These are phyloP conservation scores for Coturnix japonica DNA, from an alignment of 2,113 vertebrate species.

Conservation along the genomic window DNA sequence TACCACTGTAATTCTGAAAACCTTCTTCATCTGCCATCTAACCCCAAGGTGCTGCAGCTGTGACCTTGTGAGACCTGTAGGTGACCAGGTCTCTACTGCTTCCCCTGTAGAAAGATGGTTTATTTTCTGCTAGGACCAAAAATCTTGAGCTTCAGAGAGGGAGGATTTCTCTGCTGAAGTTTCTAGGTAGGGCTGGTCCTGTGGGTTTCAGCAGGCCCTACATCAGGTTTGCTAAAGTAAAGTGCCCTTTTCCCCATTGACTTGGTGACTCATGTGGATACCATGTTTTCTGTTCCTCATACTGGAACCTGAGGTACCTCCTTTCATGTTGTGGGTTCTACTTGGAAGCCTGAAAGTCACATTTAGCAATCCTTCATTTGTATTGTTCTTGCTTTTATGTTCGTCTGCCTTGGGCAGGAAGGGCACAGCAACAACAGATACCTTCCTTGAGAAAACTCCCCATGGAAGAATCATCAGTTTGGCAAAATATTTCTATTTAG, in stretches of 20 bases:
- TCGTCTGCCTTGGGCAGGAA: constrained; percentile 16
- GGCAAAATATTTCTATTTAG: background rate
- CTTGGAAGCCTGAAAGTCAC: background rate
- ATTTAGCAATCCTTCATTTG: background rate
- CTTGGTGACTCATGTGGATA: background rate
- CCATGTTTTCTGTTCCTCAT: background rate
- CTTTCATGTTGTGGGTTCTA: background rate
- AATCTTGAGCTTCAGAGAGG: background rate
- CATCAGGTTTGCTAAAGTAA: rapidly evolving
- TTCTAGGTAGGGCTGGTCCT: background rate
- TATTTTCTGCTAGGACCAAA: background rate
- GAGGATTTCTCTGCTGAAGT: background rate
- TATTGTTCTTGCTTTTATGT: background rate
- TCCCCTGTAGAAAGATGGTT: rapidly evolving
- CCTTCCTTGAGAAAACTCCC: constrained; percentile 38
- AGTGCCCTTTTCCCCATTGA: background rate
- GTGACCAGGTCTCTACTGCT: background rate
- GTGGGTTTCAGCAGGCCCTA: background rate
- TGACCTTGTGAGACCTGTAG: background rate
- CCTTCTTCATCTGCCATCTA: background rate
- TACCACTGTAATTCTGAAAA: background rate
- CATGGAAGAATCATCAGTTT: background rate
- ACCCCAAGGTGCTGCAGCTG: background rate
- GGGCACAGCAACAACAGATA: background rate
- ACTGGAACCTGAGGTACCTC: background rate